Evolutionary conservation across 1,140 invertebrate species (phyloP), one percentile per base, ranked within the genome.

Genomic region (Magallana angulata): DNA sequence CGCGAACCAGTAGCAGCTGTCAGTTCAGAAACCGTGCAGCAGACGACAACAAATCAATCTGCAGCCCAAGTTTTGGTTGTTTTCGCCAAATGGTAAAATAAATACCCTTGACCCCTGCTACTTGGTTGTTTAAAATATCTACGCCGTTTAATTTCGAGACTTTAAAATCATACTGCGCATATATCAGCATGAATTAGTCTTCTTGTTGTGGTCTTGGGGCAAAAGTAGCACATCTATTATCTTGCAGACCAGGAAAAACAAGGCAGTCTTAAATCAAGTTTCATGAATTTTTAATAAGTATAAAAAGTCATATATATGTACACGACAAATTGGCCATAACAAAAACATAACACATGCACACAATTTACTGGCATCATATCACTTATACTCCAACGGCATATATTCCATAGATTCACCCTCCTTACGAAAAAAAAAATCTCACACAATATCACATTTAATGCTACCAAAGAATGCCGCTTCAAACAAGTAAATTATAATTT

Each of bases 241-340:
- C 36, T 48, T 48, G 36, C 36, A 48, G 36, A 48, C 36, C 36
- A 48, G 36, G 36, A 48, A 48, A 48, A 48, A 71, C 30, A 71
- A 71, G 30, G 9, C 18, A 71, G 18, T 24, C 7, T n/a, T 11
- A 8, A 1, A 30, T 36, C 12, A 76, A 12, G 68, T 76, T 62
- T 76, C 68, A 76, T 76, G 68, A 76, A 76, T 76, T 36, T 48
- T 76, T 76, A 76, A 76, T 76, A 76, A 76, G 18, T 76, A 30
- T 76, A 76, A 16, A 76, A 76, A 76, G 30, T 76, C 24, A 48
- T 48, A 48, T 48, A 48, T 5, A 48, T 48, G 36, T 76, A 76
- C 68, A 76, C 36, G 18, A 36, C 9, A 30, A 76, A 76, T 11
- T 76, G 12, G 68, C 68, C 36, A 8, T 76, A 76, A 76, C 68